Conservation (phyloP, 1,140 invertebrate genomes). For the Drosophila pseudoobscura region DNA sequence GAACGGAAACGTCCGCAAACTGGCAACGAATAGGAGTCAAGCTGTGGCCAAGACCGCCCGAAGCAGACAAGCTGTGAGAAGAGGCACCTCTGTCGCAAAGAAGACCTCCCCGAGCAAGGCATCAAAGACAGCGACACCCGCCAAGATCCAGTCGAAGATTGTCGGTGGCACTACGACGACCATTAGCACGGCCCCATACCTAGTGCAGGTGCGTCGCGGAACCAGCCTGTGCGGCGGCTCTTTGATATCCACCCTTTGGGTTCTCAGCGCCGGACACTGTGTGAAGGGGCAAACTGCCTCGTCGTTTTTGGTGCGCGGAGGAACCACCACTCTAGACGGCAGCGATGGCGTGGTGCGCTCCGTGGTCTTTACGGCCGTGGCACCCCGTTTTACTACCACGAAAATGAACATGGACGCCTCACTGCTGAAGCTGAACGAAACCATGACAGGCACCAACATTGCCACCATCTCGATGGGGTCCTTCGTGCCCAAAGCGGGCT, state of each 20-base stretch:
- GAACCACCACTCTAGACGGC: conserved; percentile 40
- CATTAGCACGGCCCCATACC: conserved; percentile 13
- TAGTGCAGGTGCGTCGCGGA: conserved; percentile 53
- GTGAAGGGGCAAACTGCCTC: conserved; percentile 11
- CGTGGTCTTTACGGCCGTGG: conserved; percentile 7
- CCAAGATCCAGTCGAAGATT: conserved; percentile 42
- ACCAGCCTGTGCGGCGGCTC: conserved; percentile 47
- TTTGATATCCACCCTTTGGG: conserved; percentile 23
- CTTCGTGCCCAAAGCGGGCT: conserved; percentile 26
- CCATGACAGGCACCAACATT: conserved; percentile 54
- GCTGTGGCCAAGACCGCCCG: conserved; percentile 14
- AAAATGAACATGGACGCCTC: conserved; percentile 56
- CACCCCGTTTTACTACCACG: conserved; percentile 22
- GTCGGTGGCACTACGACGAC: conserved; percentile 30
- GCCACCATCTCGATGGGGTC: conserved; percentile 38
- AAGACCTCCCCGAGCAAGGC: too few species aligned
- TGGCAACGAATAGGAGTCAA: neutral
- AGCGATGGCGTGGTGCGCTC: conserved; percentile 23
- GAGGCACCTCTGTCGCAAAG: neutral
- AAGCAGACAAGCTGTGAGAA: neutral
- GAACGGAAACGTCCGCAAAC: neutral
- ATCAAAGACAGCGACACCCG: neutral
- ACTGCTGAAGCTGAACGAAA: conserved; percentile 33
- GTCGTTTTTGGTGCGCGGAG: conserved; percentile 27
- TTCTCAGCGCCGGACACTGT: conserved; percentile 58